phyloP scores from a whole-genome alignment of 1,140 invertebrate species.

The Microplitis mediator region DNA sequence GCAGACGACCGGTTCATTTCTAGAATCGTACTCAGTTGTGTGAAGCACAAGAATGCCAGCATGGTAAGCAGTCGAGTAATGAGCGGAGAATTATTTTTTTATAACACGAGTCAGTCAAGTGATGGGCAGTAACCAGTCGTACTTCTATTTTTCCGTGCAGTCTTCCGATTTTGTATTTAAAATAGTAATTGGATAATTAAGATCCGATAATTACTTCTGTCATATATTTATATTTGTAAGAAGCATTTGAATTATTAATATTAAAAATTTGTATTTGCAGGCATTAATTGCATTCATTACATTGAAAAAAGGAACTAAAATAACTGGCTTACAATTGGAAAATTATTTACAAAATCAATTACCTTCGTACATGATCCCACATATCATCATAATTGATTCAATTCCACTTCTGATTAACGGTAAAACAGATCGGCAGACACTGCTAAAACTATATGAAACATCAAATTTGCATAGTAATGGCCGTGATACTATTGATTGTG shows the following conservation, averaged over 20 bases:
- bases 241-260: neutral
- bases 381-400: constrained; percentile 73
- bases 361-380: constrained; percentile 78
- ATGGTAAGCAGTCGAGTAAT: too few species aligned
- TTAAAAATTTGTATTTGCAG: constrained; percentile 52
- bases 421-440: constrained; percentile 79
- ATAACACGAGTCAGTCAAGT: too few species aligned
- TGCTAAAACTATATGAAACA: constrained; percentile 75
- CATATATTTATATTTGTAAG: too few species aligned
- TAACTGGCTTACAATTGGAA: constrained; percentile 71
- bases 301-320: constrained; percentile 58
- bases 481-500: constrained; percentile 60
- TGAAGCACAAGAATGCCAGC: too few species aligned
- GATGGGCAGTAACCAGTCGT: too few species aligned
- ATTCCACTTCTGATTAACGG: constrained; percentile 83
- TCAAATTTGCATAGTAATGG: constrained; percentile 66
- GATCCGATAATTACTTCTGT: too few species aligned
- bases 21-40: too few species aligned
- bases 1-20: too few species aligned
- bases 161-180: too few species aligned
- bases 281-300: constrained; percentile 77
- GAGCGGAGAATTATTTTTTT: too few species aligned
- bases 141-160: too few species aligned
- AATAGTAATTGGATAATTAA: too few species aligned
- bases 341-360: constrained; percentile 67